Evolutionary conservation across 2,113 vertebrate genomes (phyloP).

Genomic region (Orientallactaga bullata): DNA sequence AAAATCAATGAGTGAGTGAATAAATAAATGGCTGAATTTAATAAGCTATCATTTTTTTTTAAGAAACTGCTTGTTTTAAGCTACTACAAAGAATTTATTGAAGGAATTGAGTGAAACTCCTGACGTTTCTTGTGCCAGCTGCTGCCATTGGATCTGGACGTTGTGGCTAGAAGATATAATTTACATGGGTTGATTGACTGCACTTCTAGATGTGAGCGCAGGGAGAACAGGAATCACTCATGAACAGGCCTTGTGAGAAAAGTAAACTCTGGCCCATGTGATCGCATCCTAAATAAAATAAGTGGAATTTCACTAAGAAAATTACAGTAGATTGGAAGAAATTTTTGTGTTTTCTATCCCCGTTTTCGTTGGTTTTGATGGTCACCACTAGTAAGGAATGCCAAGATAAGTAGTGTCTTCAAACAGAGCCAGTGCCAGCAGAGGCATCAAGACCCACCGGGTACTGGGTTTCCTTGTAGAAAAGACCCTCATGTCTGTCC

Average conservation of each 20-base stretch:
- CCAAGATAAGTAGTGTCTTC: background rate
- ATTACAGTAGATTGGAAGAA: background rate
- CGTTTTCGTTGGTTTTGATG: background rate
- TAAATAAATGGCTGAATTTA: background rate
- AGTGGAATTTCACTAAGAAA: conserved; percentile 8
- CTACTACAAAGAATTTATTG: background rate
- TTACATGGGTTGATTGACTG: background rate
- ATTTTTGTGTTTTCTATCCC: background rate
- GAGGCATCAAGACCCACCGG: background rate
- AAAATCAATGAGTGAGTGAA: background rate
- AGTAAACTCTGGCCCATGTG: background rate
- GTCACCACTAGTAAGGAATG: background rate
- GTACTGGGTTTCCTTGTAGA: background rate
- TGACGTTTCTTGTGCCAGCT: background rate
- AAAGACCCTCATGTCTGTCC: background rate
- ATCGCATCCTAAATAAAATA: conserved; percentile 41
- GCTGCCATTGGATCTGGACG: background rate
- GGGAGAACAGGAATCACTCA: conserved; percentile 18
- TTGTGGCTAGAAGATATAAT: background rate
- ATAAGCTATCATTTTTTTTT: conserved; percentile 33
- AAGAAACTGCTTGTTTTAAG: conserved; percentile 7
- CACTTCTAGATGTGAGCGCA: background rate
- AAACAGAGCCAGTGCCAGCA: background rate
- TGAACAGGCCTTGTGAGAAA: background rate
- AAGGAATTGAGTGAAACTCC: background rate